These are phyloP conservation scores for Bolborhynchus lineola DNA, from an alignment of 2,113 vertebrate species.

Conservation along the genomic window DNA sequence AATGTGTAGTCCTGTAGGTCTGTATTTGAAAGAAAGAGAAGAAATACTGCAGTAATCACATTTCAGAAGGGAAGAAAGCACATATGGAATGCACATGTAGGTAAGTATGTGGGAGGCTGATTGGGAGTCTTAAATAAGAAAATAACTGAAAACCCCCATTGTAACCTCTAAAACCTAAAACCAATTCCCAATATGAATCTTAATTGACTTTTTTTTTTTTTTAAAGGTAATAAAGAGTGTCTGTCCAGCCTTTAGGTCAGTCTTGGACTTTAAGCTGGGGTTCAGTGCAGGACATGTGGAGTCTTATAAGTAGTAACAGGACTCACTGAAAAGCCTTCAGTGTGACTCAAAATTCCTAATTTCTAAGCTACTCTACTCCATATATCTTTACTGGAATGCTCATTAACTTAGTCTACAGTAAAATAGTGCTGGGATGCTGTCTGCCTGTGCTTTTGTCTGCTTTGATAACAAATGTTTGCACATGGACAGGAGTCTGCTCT, in stretches of 20 bases:
- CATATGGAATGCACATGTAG: constrained; percentile 56
- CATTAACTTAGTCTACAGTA: neutral
- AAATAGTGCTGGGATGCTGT: neutral
- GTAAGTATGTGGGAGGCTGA: neutral
- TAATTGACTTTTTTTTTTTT: neutral
- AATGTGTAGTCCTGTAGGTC: neutral
- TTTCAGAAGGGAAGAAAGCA: neutral
- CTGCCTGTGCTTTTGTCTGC: neutral
- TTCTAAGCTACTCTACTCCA: neutral
- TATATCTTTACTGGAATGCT: neutral
- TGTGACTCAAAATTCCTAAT: neutral
- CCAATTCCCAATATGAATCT: neutral
- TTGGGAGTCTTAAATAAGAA: neutral
- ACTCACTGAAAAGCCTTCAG: neutral
- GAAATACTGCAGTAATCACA: neutral
- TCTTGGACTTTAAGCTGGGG: neutral
- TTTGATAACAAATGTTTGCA: neutral
- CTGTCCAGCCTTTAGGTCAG: neutral
- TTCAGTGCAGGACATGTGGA: neutral
- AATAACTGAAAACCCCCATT: neutral
- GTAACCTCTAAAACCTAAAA: neutral
- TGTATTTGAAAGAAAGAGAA: neutral
- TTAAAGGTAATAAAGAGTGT: neutral
- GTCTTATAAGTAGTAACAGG: neutral
- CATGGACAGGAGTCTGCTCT: neutral